Evolutionary conservation across 2,888 invertebrate species (phyloP).

Genomic region (Nycteola revayana): DNA sequence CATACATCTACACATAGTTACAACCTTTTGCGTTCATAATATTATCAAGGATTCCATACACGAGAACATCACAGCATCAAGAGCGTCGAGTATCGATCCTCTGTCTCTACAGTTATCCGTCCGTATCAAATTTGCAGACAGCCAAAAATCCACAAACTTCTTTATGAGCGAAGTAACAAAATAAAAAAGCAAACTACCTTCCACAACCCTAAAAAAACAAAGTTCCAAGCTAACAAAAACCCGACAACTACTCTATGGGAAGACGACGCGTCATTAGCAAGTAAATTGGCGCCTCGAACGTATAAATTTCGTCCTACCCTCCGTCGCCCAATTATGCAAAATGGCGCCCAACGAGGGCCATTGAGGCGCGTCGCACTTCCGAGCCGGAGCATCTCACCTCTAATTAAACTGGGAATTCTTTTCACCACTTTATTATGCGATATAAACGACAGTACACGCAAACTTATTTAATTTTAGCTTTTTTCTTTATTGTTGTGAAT

Average conservation of each 20-base stretch:
- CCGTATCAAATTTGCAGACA: slow-evolving; percentile 13
- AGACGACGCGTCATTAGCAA: slow-evolving; percentile 80
- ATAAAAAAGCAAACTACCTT: slow-evolving; percentile 14
- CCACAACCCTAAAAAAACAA: slow-evolving; percentile 28
- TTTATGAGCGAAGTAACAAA: slow-evolving; percentile 6
- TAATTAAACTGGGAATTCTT: slow-evolving; percentile 80
- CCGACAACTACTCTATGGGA: slow-evolving; percentile 54
- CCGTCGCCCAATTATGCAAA: slow-evolving; percentile 79
- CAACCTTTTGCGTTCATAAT: too few relatives aligned
- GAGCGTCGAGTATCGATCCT: too few relatives aligned
- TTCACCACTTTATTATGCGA: slow-evolving; percentile 77
- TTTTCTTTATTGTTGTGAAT: slow-evolving; percentile 16
- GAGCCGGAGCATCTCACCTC: slow-evolving; percentile 72
- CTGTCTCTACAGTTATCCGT: too few relatives aligned
- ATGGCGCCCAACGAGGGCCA: slow-evolving; percentile 77
- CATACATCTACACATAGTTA: too few relatives aligned
- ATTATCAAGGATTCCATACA: too few relatives aligned
- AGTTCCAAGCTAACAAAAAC: slow-evolving; percentile 45
- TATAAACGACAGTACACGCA: slow-evolving; percentile 68
- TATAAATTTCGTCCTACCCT: slow-evolving; percentile 79
- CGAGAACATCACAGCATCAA: too few relatives aligned
- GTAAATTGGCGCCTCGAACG: slow-evolving; percentile 77
- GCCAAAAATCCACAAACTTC: slow-evolving; percentile 13
- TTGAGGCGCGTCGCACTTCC: slow-evolving; percentile 72
- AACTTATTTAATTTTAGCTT: slow-evolving; percentile 52